A percentile compares a stretch with the other conserved stretches of the same genome.
Conservation (phyloP, 2,888 invertebrate genomes). For the Sisyra terminalis region DNA sequence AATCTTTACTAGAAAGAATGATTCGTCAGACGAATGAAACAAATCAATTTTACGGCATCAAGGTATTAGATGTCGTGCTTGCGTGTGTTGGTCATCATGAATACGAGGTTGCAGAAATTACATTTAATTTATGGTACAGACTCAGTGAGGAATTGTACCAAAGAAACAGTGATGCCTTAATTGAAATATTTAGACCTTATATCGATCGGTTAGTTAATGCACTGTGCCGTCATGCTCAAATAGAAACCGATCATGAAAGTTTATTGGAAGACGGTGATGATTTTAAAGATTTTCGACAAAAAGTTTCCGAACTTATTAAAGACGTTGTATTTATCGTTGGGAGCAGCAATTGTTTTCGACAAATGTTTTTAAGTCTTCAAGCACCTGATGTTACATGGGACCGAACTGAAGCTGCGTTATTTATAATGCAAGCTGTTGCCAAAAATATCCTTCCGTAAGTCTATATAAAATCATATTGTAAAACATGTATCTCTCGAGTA, state of each 20-base stretch:
- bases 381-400: slow-evolving; percentile 71
- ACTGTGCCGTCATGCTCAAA: slow-evolving; percentile 84
- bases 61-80: slow-evolving; percentile 75
- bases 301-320: slow-evolving; percentile 85
- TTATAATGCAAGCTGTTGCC: slow-evolving; percentile 88
- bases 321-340: slow-evolving; percentile 95
- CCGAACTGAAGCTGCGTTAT: slow-evolving; percentile 82
- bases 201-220: slow-evolving; percentile 81
- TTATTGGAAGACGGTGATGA: slow-evolving; percentile 71
- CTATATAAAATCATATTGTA: slow-evolving; percentile 3
- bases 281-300: slow-evolving; percentile 65
- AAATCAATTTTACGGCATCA: slow-evolving; percentile 56
- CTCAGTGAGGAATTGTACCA: slow-evolving; percentile 89
- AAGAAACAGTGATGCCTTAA: slow-evolving; percentile 64
- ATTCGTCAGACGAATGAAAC: slow-evolving; percentile 42
- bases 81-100: slow-evolving; percentile 93
- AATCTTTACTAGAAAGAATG: slow-evolving; percentile 77
- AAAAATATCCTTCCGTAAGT: slow-evolving; percentile 89
- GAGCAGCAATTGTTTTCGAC: slow-evolving; percentile 77
- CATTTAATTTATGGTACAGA: slow-evolving; percentile 94
- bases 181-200: slow-evolving; percentile 72
- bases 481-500: background rate
- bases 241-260: slow-evolving; percentile 87
- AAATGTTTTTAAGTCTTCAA: slow-evolving; percentile 71
- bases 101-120: slow-evolving; percentile 86